phyloP scores from a whole-genome alignment of 2,888 invertebrate genomes.

The Latheticus oryzae region DNA sequence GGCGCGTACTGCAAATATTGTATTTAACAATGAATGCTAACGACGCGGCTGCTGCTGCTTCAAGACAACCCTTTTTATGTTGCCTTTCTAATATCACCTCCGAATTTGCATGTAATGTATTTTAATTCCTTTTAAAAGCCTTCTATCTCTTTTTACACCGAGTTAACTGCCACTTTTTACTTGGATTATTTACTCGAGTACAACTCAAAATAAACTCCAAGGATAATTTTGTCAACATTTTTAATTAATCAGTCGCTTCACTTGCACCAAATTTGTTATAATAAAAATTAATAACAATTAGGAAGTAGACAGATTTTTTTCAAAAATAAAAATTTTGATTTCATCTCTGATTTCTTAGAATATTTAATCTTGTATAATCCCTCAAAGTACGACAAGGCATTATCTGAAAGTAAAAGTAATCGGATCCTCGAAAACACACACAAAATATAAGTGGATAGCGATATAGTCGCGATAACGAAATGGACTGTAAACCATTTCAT shows the following conservation, averaged over 20 bases:
- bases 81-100: constrained; percentile 56
- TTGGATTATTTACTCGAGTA: constrained; percentile 41
- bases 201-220: too few relatives aligned
- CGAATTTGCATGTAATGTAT: constrained; percentile 60
- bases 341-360: too few relatives aligned
- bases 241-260: too few relatives aligned
- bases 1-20: constrained; percentile 58
- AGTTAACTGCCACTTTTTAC: constrained; percentile 23
- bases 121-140: constrained; percentile 53
- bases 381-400: constrained; percentile 14
- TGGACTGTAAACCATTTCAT: constrained; percentile 60
- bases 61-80: constrained; percentile 58
- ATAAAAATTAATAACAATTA: too few relatives aligned
- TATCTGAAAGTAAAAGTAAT: constrained; percentile 42
- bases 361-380: too few relatives aligned
- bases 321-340: too few relatives aligned
- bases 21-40: constrained; percentile 62
- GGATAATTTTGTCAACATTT: too few relatives aligned
- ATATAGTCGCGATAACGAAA: constrained; percentile 52
- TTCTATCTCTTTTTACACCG: constrained; percentile 37
- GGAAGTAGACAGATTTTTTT: too few relatives aligned
- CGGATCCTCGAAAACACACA: constrained; percentile 48
- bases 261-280: too few relatives aligned
- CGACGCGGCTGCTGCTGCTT: constrained; percentile 50
- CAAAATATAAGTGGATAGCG: constrained; percentile 45